A percentile compares a stretch with the other conserved stretches of the same genome.
phyloP scores from a whole-genome alignment of 1,140 invertebrate genomes.

The Papilio glaucus region DNA sequence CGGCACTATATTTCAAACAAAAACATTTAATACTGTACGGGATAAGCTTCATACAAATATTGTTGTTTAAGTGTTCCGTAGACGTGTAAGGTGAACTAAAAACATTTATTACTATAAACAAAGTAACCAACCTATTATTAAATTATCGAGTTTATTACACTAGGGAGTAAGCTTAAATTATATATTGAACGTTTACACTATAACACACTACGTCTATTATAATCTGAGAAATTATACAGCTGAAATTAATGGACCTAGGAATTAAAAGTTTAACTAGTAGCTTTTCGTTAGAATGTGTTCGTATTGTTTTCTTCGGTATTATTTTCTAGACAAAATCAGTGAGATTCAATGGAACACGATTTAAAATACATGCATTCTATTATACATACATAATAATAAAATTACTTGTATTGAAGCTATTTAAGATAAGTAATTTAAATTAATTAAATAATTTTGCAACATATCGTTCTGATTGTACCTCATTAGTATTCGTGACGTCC shows the following conservation, averaged over 20 bases:
- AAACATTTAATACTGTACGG: not conserved
- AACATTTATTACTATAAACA: slow-evolving; percentile 11
- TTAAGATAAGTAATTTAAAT: not conserved
- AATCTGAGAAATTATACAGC: no score
- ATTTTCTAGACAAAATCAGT: no score
- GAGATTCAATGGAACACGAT: no score
- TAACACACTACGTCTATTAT: no score
- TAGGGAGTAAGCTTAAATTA: not conserved
- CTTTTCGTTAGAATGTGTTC: no score
- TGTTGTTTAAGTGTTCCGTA: slow-evolving; percentile 26
- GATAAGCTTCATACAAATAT: not conserved
- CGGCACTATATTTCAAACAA: not conserved
- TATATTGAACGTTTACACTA: no score
- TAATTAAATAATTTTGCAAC: not conserved
- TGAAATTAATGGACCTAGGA: no score
- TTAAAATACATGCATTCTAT: no score
- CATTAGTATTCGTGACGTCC: slow-evolving; percentile 17
- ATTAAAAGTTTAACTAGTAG: no score
- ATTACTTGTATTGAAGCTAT: not conserved
- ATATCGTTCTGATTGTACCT: not conserved
- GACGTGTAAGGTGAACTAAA: slow-evolving; percentile 1
- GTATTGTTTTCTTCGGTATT: no score
- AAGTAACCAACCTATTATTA: not conserved
- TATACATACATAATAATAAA: no score
- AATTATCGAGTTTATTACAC: slow-evolving; percentile 14